These are phyloP conservation scores for Benthosema pterotum DNA, from an alignment of 2,797 vertebrate genomes.

Conservation along the genomic window DNA sequence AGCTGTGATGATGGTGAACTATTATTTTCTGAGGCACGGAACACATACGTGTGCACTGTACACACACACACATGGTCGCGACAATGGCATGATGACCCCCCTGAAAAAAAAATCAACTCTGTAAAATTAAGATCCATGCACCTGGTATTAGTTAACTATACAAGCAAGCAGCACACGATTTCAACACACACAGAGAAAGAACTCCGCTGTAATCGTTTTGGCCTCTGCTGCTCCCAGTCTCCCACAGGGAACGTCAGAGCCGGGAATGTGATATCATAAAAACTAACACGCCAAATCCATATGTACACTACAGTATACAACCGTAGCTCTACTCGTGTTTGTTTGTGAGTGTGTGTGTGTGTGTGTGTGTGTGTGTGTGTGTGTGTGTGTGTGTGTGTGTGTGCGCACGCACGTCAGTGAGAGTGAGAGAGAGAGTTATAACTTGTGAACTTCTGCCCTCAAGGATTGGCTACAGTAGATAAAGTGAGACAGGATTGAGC, in stretches of 20 bases:
- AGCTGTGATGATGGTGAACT: conserved; percentile 31
- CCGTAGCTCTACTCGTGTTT: conserved; percentile 26
- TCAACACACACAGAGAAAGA: conserved; percentile 16
- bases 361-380: conserved; percentile 15
- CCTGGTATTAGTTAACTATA: conserved; percentile 47
- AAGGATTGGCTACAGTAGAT: conserved; percentile 32
- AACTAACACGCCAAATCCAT: conserved; percentile 1
- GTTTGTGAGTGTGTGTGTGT: conserved; percentile 9
- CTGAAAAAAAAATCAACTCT: conserved; percentile 41
- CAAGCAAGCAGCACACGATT: conserved; percentile 23
- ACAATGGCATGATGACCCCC: conserved; percentile 32
- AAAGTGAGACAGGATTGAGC: conserved; percentile 54
- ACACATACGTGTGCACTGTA: conserved; percentile 4
- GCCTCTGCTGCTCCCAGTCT: conserved; percentile 10
- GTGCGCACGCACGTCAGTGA: neutral
- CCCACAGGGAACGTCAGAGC: conserved; percentile 37
- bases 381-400: conserved; percentile 4
- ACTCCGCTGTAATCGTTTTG: conserved; percentile 19
- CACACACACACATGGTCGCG: neutral
- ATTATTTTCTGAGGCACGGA: conserved; percentile 20
- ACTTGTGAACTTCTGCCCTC: conserved; percentile 26
- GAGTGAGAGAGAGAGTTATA: neutral
- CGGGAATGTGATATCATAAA: conserved; percentile 14
- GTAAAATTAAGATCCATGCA: conserved; percentile 58
- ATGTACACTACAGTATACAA: conserved; percentile 15